Conservation (phyloP, 2,113 vertebrate genomes). For the Galeopterus variegatus region DNA sequence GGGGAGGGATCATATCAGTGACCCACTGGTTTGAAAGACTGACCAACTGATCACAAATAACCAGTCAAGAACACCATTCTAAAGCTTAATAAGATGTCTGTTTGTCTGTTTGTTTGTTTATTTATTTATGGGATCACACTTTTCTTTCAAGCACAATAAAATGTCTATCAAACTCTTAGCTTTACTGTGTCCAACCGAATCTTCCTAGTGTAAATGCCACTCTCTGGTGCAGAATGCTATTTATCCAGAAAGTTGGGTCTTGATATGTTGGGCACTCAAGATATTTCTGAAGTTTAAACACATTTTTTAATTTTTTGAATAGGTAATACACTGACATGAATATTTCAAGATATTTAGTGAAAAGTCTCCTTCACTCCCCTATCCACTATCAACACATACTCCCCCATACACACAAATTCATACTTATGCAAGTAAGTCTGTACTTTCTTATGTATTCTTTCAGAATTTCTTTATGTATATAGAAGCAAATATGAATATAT, state of each 20-base stretch:
- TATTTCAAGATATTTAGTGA: not conserved
- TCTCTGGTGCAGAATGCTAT: not conserved
- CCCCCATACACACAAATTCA: not conserved
- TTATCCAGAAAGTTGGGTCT: not conserved
- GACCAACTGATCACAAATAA: not conserved
- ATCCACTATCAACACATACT: not conserved
- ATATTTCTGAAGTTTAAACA: not conserved
- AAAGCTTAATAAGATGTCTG: not conserved
- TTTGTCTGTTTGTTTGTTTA: not conserved
- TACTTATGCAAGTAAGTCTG: not conserved
- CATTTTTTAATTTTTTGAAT: not conserved
- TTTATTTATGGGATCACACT: not conserved
- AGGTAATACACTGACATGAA: not conserved
- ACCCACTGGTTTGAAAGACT: not conserved
- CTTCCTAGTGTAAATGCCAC: not conserved
- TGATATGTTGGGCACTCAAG: not conserved
- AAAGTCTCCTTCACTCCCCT: not conserved
- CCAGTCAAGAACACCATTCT: not conserved
- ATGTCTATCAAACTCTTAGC: not conserved
- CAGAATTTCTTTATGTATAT: not conserved
- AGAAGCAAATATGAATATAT: not conserved
- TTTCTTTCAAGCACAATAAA: slow-evolving; percentile 34
- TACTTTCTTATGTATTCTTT: not conserved
- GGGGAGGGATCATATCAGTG: not conserved
- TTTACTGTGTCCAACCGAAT: slow-evolving; percentile 4